A percentile compares a stretch with the other conserved stretches of the same genome.
Conservation (phyloP, 2,888 invertebrate genomes). For the Apodemia mormo region DNA sequence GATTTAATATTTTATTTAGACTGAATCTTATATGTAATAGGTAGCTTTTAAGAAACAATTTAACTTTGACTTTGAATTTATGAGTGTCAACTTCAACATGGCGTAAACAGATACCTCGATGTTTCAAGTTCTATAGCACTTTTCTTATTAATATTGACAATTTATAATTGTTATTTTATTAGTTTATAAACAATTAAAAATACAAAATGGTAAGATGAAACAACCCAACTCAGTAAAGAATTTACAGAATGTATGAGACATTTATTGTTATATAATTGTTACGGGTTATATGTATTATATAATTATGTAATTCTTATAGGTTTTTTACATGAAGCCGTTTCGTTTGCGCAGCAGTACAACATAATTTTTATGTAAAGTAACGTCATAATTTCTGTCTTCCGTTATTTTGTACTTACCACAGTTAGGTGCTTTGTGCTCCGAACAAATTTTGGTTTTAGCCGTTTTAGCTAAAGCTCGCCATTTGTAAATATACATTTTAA, state of each 20-base stretch:
- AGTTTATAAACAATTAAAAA: too few relatives aligned
- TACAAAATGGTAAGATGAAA: too few relatives aligned
- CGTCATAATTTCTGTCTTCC: conserved; percentile 58
- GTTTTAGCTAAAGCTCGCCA: conserved; percentile 63
- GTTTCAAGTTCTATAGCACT: too few relatives aligned
- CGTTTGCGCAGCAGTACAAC: conserved; percentile 5
- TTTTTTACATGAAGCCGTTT: not conserved
- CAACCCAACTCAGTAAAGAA: not conserved
- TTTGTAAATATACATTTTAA: conserved; percentile 66
- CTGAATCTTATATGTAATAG: too few relatives aligned
- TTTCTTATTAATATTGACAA: too few relatives aligned
- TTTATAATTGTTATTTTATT: too few relatives aligned
- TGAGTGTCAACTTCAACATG: too few relatives aligned
- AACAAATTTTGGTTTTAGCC: conserved; percentile 47
- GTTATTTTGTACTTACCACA: conserved; percentile 72
- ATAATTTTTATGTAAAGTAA: conserved; percentile 1
- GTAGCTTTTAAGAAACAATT: too few relatives aligned
- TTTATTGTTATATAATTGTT: conserved; percentile 11
- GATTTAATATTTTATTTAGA: too few relatives aligned
- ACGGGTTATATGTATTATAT: not conserved
- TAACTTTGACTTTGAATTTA: too few relatives aligned
- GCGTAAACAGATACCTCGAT: too few relatives aligned
- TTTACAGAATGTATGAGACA: conserved; percentile 4
- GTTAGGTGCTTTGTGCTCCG: conserved; percentile 61
- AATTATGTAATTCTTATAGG: not conserved